A percentile compares a stretch with the other conserved stretches of the same genome.
phyloP scores from a whole-genome alignment of 2,888 invertebrate genomes.

The Rhagium mordax region DNA sequence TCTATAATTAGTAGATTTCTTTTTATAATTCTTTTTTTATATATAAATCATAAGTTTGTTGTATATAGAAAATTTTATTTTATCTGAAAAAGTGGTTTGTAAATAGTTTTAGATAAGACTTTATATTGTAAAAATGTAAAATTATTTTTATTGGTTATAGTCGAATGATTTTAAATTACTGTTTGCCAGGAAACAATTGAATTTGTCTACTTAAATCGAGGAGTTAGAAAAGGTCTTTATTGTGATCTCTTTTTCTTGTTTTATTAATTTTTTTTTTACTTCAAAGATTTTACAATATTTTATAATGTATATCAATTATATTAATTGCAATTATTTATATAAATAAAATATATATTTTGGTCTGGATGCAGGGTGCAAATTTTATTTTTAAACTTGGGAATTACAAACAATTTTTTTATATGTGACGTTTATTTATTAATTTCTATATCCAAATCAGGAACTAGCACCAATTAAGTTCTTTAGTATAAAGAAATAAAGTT shows the following conservation, averaged over 20 bases:
- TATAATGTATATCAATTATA: conserved; percentile 42
- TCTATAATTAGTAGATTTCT: conserved; percentile 25
- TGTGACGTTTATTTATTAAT: too few species aligned
- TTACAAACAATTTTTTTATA: background rate
- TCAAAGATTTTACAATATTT: conserved; percentile 32
- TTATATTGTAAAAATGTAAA: conserved; percentile 58
- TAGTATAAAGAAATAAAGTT: too few species aligned
- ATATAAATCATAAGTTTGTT: conserved; percentile 40
- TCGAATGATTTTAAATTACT: conserved; percentile 35
- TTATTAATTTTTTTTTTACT: conserved; percentile 14
- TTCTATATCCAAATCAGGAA: too few species aligned
- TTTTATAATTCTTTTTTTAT: conserved; percentile 25
- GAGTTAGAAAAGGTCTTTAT: conserved; percentile 31
- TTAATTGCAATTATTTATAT: conserved; percentile 37
- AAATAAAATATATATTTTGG: background rate
- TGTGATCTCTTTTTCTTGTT: conserved; percentile 36
- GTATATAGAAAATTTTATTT: conserved; percentile 56
- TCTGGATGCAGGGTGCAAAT: conserved; percentile 12
- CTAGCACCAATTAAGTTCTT: too few species aligned
- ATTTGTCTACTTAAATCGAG: conserved; percentile 28
- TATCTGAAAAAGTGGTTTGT: conserved; percentile 53
- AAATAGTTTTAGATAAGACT: conserved; percentile 59
- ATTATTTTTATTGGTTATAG: conserved; percentile 47
- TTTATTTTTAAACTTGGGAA: background rate
- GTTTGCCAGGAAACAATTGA: conserved; percentile 21